Conservation (phyloP, 2,888 invertebrate species). For the Lasius platythorax region DNA sequence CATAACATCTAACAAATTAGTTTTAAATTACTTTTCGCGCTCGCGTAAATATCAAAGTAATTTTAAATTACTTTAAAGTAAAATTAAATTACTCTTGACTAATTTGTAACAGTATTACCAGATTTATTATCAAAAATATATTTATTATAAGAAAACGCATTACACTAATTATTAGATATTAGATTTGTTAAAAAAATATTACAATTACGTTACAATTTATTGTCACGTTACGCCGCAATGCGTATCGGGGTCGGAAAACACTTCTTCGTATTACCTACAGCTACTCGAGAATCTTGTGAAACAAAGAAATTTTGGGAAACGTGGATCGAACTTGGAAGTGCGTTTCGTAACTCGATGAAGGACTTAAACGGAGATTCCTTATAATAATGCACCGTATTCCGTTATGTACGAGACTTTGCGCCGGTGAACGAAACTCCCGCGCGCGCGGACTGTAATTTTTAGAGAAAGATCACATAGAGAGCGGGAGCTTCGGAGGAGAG, state of each 20-base stretch:
- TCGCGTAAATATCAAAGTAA: not conserved
- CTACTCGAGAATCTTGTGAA: not conserved
- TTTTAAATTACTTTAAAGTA: not conserved
- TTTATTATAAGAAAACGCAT: not conserved
- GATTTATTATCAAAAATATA: not conserved
- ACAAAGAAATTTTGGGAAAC: not conserved
- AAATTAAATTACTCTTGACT: not conserved
- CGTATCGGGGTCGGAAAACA: not conserved
- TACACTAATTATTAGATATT: not conserved
- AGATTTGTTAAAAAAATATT: not conserved
- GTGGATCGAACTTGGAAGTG: not conserved
- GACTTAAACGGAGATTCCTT: not conserved
- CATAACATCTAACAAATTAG: not conserved
- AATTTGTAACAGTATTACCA: not conserved
- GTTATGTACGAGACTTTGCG: constrained; percentile 67
- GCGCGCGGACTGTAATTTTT: constrained; percentile 65
- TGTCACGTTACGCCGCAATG: not conserved
- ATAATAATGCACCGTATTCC: constrained; percentile 64
- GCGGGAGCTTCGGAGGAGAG: constrained; percentile 15
- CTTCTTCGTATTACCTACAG: not conserved
- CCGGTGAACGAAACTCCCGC: constrained; percentile 64
- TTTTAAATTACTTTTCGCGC: not conserved
- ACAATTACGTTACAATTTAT: not conserved
- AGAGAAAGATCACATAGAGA: constrained; percentile 62
- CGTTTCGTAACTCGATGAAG: not conserved